phyloP scores from a whole-genome alignment of 2,888 invertebrate species.

The Catocala nupta region DNA sequence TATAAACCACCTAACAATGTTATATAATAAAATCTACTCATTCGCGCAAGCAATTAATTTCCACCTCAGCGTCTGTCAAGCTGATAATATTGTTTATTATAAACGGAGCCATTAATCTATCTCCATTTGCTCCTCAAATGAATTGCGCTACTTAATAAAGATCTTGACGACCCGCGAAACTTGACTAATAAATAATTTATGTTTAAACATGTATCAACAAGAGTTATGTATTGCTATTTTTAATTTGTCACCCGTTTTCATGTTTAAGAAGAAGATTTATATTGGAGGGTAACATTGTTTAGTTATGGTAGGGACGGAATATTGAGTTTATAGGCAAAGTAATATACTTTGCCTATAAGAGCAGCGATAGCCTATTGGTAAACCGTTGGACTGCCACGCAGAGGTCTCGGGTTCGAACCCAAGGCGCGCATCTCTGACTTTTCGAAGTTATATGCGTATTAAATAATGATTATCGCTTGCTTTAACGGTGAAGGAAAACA shows the following conservation, averaged over 20 bases:
- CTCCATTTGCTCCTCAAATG: conserved; percentile 59
- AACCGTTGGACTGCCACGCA: too few species aligned
- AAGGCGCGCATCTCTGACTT: too few species aligned
- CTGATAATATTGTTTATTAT: conserved; percentile 65
- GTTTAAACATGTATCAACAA: conserved; percentile 36
- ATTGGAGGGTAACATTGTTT: background rate
- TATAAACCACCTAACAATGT: background rate
- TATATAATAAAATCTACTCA: conserved; percentile 20
- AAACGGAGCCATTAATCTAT: conserved; percentile 64
- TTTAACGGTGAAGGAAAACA: too few species aligned
- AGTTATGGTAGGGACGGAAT: background rate
- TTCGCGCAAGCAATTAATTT: conserved; percentile 40
- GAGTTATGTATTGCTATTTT: conserved; percentile 23
- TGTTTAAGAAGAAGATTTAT: conserved; percentile 8
- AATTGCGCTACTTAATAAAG: conserved; percentile 72
- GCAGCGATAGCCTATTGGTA: too few species aligned
- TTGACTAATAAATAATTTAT: conserved; percentile 55
- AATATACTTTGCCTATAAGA: too few species aligned
- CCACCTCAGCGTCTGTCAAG: conserved; percentile 50
- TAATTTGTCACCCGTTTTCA: conserved; percentile 20
- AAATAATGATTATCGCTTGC: too few species aligned
- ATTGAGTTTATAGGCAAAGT: background rate
- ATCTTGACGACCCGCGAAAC: conserved; percentile 55
- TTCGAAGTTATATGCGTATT: too few species aligned
- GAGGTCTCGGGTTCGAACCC: too few species aligned